These are phyloP conservation scores for Strigamia transsilvanica DNA, from an alignment of 2,888 invertebrate species.

Conservation along the genomic window DNA sequence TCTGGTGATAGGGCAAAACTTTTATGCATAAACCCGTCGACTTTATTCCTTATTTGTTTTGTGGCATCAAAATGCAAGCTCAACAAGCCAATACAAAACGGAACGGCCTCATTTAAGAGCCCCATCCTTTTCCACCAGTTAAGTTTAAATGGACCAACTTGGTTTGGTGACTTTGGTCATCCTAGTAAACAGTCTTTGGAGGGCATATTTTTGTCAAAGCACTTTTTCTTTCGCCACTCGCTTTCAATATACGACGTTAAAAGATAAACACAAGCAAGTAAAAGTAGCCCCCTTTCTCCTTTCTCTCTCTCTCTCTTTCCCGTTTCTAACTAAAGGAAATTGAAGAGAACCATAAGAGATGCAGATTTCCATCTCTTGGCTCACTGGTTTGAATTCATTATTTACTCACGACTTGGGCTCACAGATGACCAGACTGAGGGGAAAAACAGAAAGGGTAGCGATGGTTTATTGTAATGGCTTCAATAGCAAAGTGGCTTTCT, in stretches of 20 bases:
- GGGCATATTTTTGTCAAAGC: constrained; percentile 7
- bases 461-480: constrained; percentile 43
- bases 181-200: background rate
- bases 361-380: constrained; percentile 17
- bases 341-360: constrained; percentile 14
- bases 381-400: constrained; percentile 15
- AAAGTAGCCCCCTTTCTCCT: background rate
- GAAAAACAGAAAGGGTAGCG: constrained; percentile 15
- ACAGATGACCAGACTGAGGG: constrained; percentile 15
- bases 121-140: constrained; percentile 15
- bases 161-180: constrained; percentile 10
- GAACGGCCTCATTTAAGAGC: constrained; percentile 1
- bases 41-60: background rate
- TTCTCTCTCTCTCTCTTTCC: background rate
- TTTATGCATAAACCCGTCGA: background rate
- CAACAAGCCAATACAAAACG: background rate
- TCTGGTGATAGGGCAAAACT: constrained; percentile 20
- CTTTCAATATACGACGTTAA: constrained; percentile 20
- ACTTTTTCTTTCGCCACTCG: constrained; percentile 3
- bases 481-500: constrained; percentile 14
- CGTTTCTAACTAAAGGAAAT: constrained; percentile 2
- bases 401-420: constrained; percentile 20
- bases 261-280: constrained; percentile 7
- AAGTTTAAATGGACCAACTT: constrained; percentile 15
- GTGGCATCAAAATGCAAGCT: constrained; percentile 13